phyloP scores from a whole-genome alignment of 2,888 invertebrate species.

The Pristionchus maxplancki region DNA sequence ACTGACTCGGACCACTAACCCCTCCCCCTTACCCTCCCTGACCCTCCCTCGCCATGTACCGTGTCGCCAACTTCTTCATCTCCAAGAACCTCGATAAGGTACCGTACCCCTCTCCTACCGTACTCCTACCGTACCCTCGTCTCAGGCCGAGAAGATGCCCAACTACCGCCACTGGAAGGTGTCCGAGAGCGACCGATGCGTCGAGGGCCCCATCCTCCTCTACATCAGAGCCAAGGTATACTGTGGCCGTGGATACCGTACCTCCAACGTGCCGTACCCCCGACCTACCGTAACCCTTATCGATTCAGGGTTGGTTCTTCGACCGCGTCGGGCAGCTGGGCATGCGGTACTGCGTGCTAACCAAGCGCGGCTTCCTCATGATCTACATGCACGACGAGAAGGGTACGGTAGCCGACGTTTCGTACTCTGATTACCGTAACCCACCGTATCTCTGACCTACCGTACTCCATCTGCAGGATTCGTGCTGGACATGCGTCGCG shows the following conservation, averaged over 20 bases:
- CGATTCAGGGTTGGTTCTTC: constrained; percentile 44
- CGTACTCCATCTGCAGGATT: constrained; percentile 19
- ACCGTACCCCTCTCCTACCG: not conserved
- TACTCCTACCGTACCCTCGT: not conserved
- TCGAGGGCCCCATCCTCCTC: constrained; percentile 38
- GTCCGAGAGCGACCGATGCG: not conserved
- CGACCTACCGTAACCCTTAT: not conserved
- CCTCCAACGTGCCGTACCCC: not conserved
- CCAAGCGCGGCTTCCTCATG: constrained; percentile 45
- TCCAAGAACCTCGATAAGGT: constrained; percentile 48
- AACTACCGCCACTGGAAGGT: constrained; percentile 40
- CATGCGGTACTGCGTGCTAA: constrained; percentile 47
- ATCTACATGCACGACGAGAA: constrained; percentile 46
- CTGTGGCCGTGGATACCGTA: not conserved
- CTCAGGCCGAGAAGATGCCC: constrained; percentile 41
- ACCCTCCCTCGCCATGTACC: not conserved
- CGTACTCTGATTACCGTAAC: not conserved
- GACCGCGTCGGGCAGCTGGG: constrained; percentile 31
- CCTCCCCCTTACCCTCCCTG: not conserved
- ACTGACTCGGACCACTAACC: constrained; percentile 13
- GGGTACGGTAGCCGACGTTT: constrained; percentile 10
- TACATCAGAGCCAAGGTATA: constrained; percentile 51
- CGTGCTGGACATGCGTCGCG: constrained; percentile 37
- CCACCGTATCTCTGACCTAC: not conserved
- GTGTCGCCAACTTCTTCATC: constrained; percentile 35